Percentiles rank a stretch among this genome's conserved stretches.
These are phyloP conservation scores for Mellivora capensis DNA, from an alignment of 2,113 vertebrate genomes.

Conservation along the genomic window DNA sequence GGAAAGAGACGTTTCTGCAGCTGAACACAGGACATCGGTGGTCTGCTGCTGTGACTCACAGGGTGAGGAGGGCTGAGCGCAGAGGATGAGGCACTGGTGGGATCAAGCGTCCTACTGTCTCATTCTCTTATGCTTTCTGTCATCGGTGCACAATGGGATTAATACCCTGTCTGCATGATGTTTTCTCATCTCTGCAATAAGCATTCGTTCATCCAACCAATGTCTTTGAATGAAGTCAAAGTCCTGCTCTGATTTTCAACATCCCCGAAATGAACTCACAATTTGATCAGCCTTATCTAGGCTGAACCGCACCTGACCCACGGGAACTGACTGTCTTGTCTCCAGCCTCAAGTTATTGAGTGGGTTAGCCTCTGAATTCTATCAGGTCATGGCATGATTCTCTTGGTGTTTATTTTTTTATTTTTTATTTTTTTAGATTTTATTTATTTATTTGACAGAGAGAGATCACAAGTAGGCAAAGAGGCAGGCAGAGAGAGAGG, in stretches of 20 bases:
- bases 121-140: neutral
- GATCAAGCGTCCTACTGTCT: neutral
- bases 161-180: rapidly evolving
- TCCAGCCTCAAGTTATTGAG: too few species aligned
- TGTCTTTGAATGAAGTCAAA: neutral
- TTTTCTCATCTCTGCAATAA: neutral
- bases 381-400: rapidly evolving
- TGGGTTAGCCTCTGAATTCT: neutral
- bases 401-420: neutral
- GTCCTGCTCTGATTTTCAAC: neutral
- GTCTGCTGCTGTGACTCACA: rapidly evolving
- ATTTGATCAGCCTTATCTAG: neutral
- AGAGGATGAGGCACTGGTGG: neutral
- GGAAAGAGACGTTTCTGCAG: neutral
- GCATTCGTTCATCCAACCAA: neutral
- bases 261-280: neutral
- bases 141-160: neutral
- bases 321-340: neutral
- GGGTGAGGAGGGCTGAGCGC: rapidly evolving
- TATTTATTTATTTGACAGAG: too few species aligned
- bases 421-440: too few species aligned
- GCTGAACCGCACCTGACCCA: rapidly evolving
- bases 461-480: too few species aligned
- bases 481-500: too few species aligned
- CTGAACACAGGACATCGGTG: rapidly evolving